A percentile compares a stretch with the other conserved stretches of the same genome.
Conservation (phyloP, 1,140 invertebrate genomes). For the Mamestra configurata region DNA sequence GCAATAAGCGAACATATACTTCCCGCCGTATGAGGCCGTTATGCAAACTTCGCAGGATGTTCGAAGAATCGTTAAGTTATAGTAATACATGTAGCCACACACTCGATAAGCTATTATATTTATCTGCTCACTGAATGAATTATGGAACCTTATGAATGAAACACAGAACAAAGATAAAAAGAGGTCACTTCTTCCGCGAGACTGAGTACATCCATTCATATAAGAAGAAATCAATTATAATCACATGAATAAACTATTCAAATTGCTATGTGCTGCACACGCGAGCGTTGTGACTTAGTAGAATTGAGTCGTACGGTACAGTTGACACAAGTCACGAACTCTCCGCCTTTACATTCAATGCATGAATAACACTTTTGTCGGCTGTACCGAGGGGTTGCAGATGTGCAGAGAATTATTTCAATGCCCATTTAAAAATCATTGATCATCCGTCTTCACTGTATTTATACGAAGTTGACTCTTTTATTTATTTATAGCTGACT, state of each 20-base stretch:
- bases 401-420: constrained; percentile 51
- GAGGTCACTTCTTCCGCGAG: constrained; percentile 61
- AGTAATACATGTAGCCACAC: not conserved
- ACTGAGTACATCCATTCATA: constrained; percentile 60
- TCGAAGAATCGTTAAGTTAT: constrained; percentile 1
- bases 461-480: constrained; percentile 30
- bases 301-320: constrained; percentile 46
- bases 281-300: constrained; percentile 56
- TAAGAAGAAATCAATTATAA: constrained; percentile 75
- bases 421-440: constrained; percentile 48
- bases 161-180: constrained; percentile 53
- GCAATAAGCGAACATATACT: not conserved
- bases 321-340: constrained; percentile 58
- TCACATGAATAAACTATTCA: constrained; percentile 70
- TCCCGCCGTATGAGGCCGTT: not conserved
- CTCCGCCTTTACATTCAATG: constrained; percentile 51
- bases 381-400: constrained; percentile 43
- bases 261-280: constrained; percentile 48
- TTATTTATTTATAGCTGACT: constrained; percentile 39
- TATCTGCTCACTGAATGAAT: constrained; percentile 36
- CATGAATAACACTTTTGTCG: constrained; percentile 56
- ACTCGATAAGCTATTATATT: constrained; percentile 41
- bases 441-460: constrained; percentile 30
- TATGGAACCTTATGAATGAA: constrained; percentile 43
- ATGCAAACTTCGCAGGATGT: constrained; percentile 39